These are phyloP conservation scores for Cacatua alba DNA, from an alignment of 2,113 vertebrate genomes.

Conservation along the genomic window DNA sequence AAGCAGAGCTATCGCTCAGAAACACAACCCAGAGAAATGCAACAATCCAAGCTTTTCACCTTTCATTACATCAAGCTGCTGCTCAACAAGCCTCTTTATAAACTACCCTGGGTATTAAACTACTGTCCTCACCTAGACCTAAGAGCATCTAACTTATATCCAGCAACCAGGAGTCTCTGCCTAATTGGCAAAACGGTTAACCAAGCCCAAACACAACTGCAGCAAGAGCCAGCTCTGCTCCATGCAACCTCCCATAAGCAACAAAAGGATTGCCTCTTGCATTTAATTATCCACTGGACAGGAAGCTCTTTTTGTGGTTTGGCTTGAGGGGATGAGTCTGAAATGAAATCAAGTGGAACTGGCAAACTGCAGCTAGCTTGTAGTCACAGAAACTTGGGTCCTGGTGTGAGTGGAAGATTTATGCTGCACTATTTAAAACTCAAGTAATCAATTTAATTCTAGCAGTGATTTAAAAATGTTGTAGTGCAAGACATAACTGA, in stretches of 20 bases:
- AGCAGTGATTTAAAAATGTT: not conserved
- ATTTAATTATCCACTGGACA: slow-evolving; percentile 42
- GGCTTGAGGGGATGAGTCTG: not conserved
- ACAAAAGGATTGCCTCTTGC: not conserved
- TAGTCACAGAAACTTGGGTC: not conserved
- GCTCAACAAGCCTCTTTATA: not conserved
- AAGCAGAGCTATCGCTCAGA: not conserved
- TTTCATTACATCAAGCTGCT: not conserved
- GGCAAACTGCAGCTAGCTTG: slow-evolving; percentile 30
- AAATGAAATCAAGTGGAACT: slow-evolving; percentile 51
- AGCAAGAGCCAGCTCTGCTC: slow-evolving; percentile 10
- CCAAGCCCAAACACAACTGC: not conserved
- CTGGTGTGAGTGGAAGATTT: slow-evolving; percentile 9
- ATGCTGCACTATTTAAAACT: slow-evolving; percentile 1
- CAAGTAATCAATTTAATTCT: slow-evolving; percentile 27
- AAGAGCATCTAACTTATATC: not conserved
- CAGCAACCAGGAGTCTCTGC: not conserved
- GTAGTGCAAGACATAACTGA: not conserved
- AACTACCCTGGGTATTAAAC: not conserved
- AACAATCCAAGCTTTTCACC: not conserved
- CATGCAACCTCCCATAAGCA: not conserved
- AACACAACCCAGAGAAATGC: not conserved
- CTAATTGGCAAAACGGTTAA: not conserved
- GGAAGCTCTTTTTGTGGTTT: slow-evolving; percentile 44
- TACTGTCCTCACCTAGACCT: not conserved